Conservation (phyloP, 2,113 vertebrate species). For the Tragelaphus strepsiceros region DNA sequence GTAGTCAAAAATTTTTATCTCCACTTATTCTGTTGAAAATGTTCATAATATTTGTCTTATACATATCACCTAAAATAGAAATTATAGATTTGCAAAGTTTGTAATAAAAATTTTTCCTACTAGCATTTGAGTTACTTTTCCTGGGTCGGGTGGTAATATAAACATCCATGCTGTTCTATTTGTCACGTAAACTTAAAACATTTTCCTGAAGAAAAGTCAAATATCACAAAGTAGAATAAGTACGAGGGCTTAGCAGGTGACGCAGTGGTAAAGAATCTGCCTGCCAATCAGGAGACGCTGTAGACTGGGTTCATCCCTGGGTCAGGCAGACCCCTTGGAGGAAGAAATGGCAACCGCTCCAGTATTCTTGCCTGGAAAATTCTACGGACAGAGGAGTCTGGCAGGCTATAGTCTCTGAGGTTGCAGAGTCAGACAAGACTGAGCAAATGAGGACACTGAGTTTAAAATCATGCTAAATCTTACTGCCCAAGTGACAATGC, state of each 20-base stretch:
- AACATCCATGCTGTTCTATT: background rate
- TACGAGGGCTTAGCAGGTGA: background rate
- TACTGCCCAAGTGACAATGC: background rate
- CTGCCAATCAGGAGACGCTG: background rate
- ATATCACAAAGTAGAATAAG: background rate
- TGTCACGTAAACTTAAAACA: background rate
- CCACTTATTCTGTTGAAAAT: background rate
- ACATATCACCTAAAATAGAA: background rate
- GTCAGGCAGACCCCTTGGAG: background rate
- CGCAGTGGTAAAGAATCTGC: background rate
- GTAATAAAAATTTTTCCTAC: background rate
- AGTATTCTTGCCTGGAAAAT: background rate
- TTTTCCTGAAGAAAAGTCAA: background rate
- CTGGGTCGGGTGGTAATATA: background rate
- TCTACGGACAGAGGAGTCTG: background rate
- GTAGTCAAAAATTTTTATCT: background rate
- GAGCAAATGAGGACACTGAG: background rate
- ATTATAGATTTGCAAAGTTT: background rate
- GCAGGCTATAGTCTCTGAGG: background rate
- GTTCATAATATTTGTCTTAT: background rate
- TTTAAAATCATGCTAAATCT: background rate
- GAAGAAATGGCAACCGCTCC: background rate
- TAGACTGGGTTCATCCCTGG: background rate
- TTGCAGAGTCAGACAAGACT: background rate
- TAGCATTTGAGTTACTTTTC: background rate